These are phyloP conservation scores for Poecilobothrus nobilitatus DNA, from an alignment of 2,888 invertebrate species.

Conservation along the genomic window DNA sequence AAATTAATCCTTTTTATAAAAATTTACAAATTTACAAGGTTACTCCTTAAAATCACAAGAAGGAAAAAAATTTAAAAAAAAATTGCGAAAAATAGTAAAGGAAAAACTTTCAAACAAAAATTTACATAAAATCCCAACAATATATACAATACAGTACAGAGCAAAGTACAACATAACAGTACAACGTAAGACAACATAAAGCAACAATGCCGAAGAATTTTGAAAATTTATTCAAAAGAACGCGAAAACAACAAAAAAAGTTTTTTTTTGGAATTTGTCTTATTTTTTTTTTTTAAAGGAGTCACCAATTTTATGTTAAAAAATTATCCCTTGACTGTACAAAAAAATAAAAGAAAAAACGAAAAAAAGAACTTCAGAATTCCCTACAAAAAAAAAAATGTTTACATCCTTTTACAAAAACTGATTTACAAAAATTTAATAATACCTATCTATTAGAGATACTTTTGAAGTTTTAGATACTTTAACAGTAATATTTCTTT, in stretches of 20 bases:
- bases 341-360: neutral
- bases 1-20: neutral
- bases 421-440: neutral
- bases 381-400: neutral
- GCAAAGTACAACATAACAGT: neutral
- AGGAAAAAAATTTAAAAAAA: neutral
- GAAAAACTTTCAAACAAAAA: neutral
- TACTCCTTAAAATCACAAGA: neutral
- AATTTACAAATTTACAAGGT: conserved; percentile 1
- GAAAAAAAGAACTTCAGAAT: neutral
- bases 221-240: neutral
- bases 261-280: too few species aligned
- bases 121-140: neutral
- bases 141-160: neutral
- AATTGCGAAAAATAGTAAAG: neutral
- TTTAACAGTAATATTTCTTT: too few species aligned
- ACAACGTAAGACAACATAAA: neutral
- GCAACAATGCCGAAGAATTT: neutral
- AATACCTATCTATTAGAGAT: too few species aligned
- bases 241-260: neutral
- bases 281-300: neutral
- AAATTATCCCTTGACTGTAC: neutral
- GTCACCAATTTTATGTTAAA: neutral
- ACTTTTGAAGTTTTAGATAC: too few species aligned
- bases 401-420: neutral